Percentiles rank a stretch among this genome's conserved stretches.
Conservation (phyloP, 1,140 invertebrate genomes). For the Mya arenaria region DNA sequence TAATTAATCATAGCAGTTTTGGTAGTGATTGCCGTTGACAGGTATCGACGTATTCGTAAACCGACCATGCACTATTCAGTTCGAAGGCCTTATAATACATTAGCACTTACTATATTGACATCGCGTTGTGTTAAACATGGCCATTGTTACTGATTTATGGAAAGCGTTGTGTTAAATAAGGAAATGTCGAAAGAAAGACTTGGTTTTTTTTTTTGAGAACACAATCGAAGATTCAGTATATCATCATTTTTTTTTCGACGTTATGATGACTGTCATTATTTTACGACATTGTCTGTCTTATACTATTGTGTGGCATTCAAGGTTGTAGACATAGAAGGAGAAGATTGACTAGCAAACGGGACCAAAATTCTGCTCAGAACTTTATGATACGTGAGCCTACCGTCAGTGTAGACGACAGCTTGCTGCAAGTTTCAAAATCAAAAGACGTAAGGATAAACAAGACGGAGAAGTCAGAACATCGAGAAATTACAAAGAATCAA, state of each 20-base stretch:
- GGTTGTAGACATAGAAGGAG: constrained; percentile 23
- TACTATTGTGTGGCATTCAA: constrained; percentile 48
- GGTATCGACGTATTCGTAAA: constrained; percentile 36
- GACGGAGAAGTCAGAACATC: no score
- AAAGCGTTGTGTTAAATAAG: neutral
- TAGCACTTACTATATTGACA: constrained; percentile 15
- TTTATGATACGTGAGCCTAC: neutral
- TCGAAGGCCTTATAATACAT: constrained; percentile 9
- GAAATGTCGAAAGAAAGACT: neutral
- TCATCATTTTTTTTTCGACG: constrained; percentile 34
- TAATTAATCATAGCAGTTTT: constrained; percentile 15
- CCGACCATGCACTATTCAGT: constrained; percentile 20
- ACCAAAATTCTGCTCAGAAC: neutral
- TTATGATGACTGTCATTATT: constrained; percentile 15
- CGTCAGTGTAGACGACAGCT: neutral
- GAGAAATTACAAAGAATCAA: neutral
- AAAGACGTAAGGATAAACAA: constrained; percentile 16
- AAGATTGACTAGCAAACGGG: neutral
- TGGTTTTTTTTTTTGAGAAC: constrained; percentile 36
- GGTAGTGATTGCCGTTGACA: constrained; percentile 32
- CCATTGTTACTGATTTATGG: constrained; percentile 34
- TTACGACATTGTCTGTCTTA: constrained; percentile 19
- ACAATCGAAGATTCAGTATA: neutral
- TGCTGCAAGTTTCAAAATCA: constrained; percentile 46
- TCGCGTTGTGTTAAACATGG: constrained; percentile 10